Evolutionary conservation across 1,140 invertebrate species (phyloP).

Genomic region (Neotoxoptera formosana): DNA sequence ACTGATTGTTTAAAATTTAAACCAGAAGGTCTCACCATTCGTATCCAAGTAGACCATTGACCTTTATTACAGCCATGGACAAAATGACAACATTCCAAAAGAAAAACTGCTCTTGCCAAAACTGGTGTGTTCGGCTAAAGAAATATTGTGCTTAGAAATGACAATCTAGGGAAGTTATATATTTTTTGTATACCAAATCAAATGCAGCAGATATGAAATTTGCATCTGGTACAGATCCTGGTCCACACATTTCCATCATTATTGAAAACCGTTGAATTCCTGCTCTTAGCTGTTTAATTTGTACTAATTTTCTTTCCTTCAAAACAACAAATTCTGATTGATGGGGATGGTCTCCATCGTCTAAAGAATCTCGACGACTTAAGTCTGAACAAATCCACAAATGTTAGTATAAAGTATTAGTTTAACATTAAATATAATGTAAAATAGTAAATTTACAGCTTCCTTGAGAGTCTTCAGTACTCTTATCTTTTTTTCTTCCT

Average conservation of each 20-base stretch:
- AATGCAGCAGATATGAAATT: slow-evolving; percentile 93
- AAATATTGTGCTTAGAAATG: not conserved
- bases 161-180: not conserved
- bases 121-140: slow-evolving; percentile 92
- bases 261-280: slow-evolving; percentile 88
- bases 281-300: slow-evolving; percentile 74
- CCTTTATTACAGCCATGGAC: slow-evolving; percentile 98
- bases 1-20: slow-evolving; percentile 65
- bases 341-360: slow-evolving; percentile 77
- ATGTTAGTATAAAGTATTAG: not conserved
- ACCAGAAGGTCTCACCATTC: slow-evolving; percentile 78
- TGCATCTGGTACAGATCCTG: slow-evolving; percentile 94
- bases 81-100: slow-evolving; percentile 95
- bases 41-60: slow-evolving; percentile 97
- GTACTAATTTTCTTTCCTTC: slow-evolving; percentile 83
- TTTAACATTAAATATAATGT: not conserved
- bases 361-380: slow-evolving; percentile 82
- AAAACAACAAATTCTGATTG: slow-evolving; percentile 87
- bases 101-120: slow-evolving; percentile 84
- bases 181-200: slow-evolving; percentile 80
- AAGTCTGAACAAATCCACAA: slow-evolving; percentile 70
- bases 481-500: slow-evolving; percentile 83
- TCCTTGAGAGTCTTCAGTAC: slow-evolving; percentile 81
- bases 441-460: slow-evolving; percentile 70
- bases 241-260: slow-evolving; percentile 92